Base-by-base conservation (phyloP, 2,797 vertebrate species). In the Acanthurus lineatus region DNA sequence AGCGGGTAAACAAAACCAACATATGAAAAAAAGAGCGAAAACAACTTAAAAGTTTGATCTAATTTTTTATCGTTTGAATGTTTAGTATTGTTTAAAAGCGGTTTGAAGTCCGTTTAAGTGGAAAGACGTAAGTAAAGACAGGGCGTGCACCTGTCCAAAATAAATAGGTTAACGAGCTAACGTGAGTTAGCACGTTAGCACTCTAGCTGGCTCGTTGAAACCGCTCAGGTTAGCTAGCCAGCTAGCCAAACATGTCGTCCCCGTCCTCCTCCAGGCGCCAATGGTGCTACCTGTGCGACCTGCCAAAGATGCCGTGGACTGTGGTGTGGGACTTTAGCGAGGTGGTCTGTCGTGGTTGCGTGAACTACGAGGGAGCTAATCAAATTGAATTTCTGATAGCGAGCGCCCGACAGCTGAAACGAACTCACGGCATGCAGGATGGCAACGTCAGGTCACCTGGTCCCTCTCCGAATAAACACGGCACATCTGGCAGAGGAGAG, bases 241-340 rank as follows among this genome's bases (percentile, higher is more conserved):
- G 73, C 48, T 45, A 22, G 67, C 44, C 68, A 20, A 86, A 89
- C 90, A 95, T 95, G 91, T 95, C 95, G 90, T 95, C 95, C 63
- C 94, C 95, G 25, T 95, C 95, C 56, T 93, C 93, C 68, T 95
- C 96, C 85, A 92, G 96, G 90, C 95, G 97, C 87, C 97, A 97
- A 84, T 97, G 97, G 96, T 97, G 97, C 88, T 97, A 96, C 94
- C 91, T 97, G 73, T 97, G 97, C 91, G 97, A 97, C 91, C 90
- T 97, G 93, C 97, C 97, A 2, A 97, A 97, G 93, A 96, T 96
- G 96, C 97, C 97, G 0, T 97, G 97, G 97, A 97, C 97, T 3
- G 96, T 97, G 93, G 96, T 97, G 72, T 97, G 97, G 97, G 97
- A 97, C 91, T 97, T 97, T 88, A 97, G 96, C 83, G 97, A 97